Evolutionary conservation across 2,888 invertebrate species (phyloP), one percentile per base, ranked within the genome.

Genomic region (Epirrhoe alternata): DNA sequence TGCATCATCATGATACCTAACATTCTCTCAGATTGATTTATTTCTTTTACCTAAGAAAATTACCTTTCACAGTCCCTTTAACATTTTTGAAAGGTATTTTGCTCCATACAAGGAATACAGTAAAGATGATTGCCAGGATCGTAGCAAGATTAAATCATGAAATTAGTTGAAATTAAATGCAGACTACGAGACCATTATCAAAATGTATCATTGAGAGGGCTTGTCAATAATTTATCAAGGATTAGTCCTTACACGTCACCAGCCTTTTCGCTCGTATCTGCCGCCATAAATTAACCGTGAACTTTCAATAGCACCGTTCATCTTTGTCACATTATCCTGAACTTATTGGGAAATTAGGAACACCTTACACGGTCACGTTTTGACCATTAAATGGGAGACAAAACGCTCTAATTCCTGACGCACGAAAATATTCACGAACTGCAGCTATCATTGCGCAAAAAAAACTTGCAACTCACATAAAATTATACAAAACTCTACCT

Each of bases 381-480:
- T 81, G 82, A 85, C 89, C 92, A 92, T 93, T 92, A 93, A 89
- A 59, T 70, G 69, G 89, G 86, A 91, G 92, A 92, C 92, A 92
- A 92, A 92, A 91, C 89, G 83, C 73, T 78, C 87, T 93, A 93
- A 93, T 90, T 90, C 93, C 90, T 86, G 82, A 84, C 83, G 81
- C 83, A 86, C 86, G 85, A 83, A 83, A 88, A 90, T 91, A 89
- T 91, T 84, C 92, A 93, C 92, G 93, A 87, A 90, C 87, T 74
- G 75, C 72, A 77, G 83, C 78, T 92, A 90, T 92, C 93, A 92
- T 93, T 93, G 91, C 93, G 92, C 92, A 93, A 93, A 93, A 90
- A 42, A 90, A 89, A 83, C 76, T 73, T 69, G 66, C 68, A 78
- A 74, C 73, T 71, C 33, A 16, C 53, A 55, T 52, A 55, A n/a